A percentile compares a stretch with the other conserved stretches of the same genome.
phyloP scores from a whole-genome alignment of 2,113 vertebrate species.

The Lota lota region DNA sequence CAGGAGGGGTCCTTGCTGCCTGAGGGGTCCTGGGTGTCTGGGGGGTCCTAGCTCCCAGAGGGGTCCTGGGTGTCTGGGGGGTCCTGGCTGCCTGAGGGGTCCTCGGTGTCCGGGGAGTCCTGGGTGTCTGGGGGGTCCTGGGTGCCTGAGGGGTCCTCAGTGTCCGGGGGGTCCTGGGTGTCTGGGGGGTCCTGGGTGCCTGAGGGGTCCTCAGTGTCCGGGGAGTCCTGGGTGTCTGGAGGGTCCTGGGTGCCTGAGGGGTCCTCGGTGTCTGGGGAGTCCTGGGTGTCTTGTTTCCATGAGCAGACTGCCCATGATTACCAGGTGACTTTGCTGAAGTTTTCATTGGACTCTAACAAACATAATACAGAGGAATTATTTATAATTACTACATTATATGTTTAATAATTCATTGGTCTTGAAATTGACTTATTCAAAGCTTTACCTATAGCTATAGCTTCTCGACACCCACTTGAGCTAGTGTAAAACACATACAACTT shows the following conservation, averaged over 20 bases:
- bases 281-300: slow-evolving; percentile 32
- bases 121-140: slow-evolving; percentile 23
- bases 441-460: too few species aligned
- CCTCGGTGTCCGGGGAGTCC: slow-evolving; percentile 17
- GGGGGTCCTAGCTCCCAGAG: too few species aligned
- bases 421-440: too few species aligned
- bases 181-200: not conserved
- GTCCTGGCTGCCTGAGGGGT: not conserved
- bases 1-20: slow-evolving; percentile 16
- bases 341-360: slow-evolving; percentile 70
- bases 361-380: not conserved
- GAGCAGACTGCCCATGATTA: slow-evolving; percentile 38
- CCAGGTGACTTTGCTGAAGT: slow-evolving; percentile 59
- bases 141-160: not conserved
- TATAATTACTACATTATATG: too few species aligned
- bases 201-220: too few species aligned
- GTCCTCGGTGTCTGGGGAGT: slow-evolving; percentile 23
- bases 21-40: too few species aligned
- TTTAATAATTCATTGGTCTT: too few species aligned
- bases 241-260: not conserved
- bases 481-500: slow-evolving; percentile 14
- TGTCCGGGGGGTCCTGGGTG: slow-evolving; percentile 34
- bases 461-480: too few species aligned
- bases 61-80: not conserved
- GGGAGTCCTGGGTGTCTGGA: slow-evolving; percentile 37